Evolutionary conservation across 2,113 vertebrate species (phyloP), one percentile per base, ranked within the genome.

Genomic region (Panthera leo): DNA sequence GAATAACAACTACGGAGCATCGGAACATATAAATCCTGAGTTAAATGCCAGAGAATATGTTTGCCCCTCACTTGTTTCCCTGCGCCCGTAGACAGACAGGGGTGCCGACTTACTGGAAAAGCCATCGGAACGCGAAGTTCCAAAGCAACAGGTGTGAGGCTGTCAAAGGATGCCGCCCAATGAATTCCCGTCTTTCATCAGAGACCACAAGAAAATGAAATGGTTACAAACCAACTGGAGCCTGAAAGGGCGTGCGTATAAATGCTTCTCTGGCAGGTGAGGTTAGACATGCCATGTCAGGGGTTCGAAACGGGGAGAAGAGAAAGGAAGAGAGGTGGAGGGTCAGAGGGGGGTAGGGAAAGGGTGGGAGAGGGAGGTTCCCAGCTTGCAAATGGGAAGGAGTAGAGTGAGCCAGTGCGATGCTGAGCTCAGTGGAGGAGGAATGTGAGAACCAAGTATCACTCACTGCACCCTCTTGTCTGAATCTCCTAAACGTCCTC

Each of bases 391-490:
- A 51, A 84, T 36, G 45, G 36, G 27, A 76, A 13, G 5, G 0
- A 67, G 61, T 29, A 7, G 42, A 9, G 42, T 10, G 34, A 61
- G 3, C 18, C 31, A 34, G 48, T 39, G 15, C 2, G 34, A 15
- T 7, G 1, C 42, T 23, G 7, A 27, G 18, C 71, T 18, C 2
- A 8, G 29, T 11, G 3, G 16, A 70, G 79, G 31, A 55, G 70
- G 19, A 21, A 7, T 14, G 18, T 27, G 76, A 58, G 42, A 78
- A 42, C 7, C 25, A 61, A 34, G 27, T 9, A 2, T 39, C 83
- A 0, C 45, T 39, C 83, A 0, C 45, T 29, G 3, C 68, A 19
- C 27, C 31, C 36, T 16, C 1, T 3, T 10, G 19, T 12, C 25
- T 55, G 63, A 0, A 1, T 70, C 39, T 85, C 83, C 25, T 21